Percentiles rank a stretch among this genome's conserved stretches.
Evolutionary conservation across 2,113 vertebrate genomes (phyloP).

Genomic region (Odocoileus hemionus): DNA sequence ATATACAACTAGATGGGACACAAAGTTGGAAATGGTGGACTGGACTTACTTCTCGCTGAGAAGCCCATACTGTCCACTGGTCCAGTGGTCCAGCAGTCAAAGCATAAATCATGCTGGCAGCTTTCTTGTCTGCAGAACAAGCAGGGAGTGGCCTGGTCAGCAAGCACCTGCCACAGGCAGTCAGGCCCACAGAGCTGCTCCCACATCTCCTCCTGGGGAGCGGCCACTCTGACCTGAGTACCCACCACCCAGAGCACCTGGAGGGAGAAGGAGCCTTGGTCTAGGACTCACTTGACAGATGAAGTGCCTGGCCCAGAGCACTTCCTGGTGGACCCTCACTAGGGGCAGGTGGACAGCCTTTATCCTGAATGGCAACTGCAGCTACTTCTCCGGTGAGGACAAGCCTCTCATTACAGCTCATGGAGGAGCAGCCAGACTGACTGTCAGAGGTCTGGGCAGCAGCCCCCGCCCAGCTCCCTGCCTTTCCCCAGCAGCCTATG

Average conservation of each 20-base stretch:
- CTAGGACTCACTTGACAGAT: neutral
- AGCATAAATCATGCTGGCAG: conserved; percentile 78
- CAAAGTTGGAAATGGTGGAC: neutral
- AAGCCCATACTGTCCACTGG: conserved; percentile 77
- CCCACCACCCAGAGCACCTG: neutral
- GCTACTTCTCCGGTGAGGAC: neutral
- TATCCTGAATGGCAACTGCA: neutral
- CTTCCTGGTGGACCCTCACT: neutral
- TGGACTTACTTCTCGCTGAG: conserved; percentile 86
- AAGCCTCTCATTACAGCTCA: neutral
- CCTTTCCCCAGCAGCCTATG: neutral
- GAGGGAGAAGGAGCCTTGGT: neutral
- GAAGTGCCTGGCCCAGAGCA: neutral
- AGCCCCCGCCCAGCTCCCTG: fast-evolving
- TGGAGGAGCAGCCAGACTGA: neutral
- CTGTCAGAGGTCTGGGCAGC: neutral
- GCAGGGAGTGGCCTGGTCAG: neutral
- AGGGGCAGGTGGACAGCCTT: fast-evolving
- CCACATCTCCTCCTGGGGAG: neutral
- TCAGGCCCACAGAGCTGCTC: neutral
- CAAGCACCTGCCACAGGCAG: neutral
- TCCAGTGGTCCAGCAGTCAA: conserved; percentile 86
- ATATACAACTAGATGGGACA: neutral
- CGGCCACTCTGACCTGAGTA: neutral
- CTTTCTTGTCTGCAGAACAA: neutral